Conservation (phyloP, 2,113 vertebrate genomes). For the Verasper variegatus region DNA sequence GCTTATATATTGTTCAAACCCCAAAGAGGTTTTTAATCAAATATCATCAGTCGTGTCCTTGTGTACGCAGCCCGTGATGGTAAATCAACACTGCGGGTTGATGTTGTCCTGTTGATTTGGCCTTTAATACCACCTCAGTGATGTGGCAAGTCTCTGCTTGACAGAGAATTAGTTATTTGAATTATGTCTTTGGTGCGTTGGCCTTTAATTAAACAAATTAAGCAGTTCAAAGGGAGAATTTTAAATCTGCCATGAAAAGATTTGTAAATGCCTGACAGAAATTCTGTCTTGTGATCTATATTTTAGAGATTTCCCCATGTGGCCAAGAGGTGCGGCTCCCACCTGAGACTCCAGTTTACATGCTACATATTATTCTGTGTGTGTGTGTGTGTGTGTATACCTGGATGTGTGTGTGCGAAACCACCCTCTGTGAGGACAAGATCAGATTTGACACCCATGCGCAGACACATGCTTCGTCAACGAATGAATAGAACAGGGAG, state of each 20-base stretch:
- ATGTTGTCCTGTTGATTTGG: constrained; percentile 25
- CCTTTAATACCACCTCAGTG: constrained; percentile 35
- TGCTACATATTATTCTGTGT: constrained; percentile 19
- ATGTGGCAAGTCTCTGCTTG: constrained; percentile 19
- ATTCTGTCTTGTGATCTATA: constrained; percentile 67
- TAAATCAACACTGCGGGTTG: constrained; percentile 15
- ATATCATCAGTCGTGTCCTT: neutral
- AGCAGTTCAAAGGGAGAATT: constrained; percentile 62
- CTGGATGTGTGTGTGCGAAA: neutral
- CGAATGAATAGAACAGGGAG: constrained; percentile 25
- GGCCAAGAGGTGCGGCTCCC: constrained; percentile 53
- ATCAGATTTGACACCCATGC: constrained; percentile 50
- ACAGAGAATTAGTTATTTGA: constrained; percentile 64
- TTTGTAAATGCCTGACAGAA: constrained; percentile 70
- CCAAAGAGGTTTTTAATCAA: neutral
- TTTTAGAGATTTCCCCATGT: constrained; percentile 64
- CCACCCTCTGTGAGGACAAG: constrained; percentile 26
- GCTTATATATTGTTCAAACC: neutral
- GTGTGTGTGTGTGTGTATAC: neutral
- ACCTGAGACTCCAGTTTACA: constrained; percentile 17
- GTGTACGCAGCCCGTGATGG: neutral
- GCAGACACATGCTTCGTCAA: constrained; percentile 25
- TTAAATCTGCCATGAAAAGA: constrained; percentile 69
- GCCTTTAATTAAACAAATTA: constrained; percentile 67
- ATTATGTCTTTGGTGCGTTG: constrained; percentile 57